Base-by-base conservation (phyloP, 2,797 vertebrate species). In the Allobates femoralis region DNA sequence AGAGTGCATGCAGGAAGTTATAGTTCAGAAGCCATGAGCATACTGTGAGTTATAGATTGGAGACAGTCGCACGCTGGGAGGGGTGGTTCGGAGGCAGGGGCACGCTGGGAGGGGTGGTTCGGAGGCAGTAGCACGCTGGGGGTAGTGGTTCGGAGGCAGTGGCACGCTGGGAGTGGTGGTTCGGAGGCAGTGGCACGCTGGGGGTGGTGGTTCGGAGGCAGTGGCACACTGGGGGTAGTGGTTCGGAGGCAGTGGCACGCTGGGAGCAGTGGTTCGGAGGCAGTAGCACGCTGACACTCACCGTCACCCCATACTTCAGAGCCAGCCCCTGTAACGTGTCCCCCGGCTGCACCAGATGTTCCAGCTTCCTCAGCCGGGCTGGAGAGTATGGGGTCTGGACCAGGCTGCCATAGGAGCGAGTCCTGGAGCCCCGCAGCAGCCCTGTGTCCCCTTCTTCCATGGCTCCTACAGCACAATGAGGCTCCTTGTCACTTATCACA, bases 251-350 rank as follows among this genome's bases (percentile, higher is more conserved):
- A n/a, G n/a, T n/a, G n/a, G n/a, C n/a, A n/a, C n/a, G n/a, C n/a
- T n/a, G n/a, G n/a, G n/a, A n/a, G n/a, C n/a, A n/a, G n/a, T n/a
- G n/a, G n/a, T n/a, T n/a, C n/a, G n/a, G n/a, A n/a, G n/a, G 41
- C 30, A 2, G 3, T n/a, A n/a, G n/a, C 26, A 1, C n/a, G 7
- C 62, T 15, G 28, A 7, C 12, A 96, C 97, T 97, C 91, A 98
- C 97, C 90, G 96, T 95, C 34, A 98, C 97, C 84, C 97, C 97
- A n/a, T 98, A 98, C 87, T 94, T 97, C 60, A 98, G 94, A 1
- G 97, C 94, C 88, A 99, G 90, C 62, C 97, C 97, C 84, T 95
- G 95, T 1, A 99, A 90, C 0, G 97, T 98, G 85, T 99, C 97
- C 83, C 95, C 97, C 0, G 96, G 95, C 85, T 95, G 91, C 55